These are phyloP conservation scores for Cosmopolites sordidus DNA, from an alignment of 2,888 invertebrate genomes.

Conservation along the genomic window DNA sequence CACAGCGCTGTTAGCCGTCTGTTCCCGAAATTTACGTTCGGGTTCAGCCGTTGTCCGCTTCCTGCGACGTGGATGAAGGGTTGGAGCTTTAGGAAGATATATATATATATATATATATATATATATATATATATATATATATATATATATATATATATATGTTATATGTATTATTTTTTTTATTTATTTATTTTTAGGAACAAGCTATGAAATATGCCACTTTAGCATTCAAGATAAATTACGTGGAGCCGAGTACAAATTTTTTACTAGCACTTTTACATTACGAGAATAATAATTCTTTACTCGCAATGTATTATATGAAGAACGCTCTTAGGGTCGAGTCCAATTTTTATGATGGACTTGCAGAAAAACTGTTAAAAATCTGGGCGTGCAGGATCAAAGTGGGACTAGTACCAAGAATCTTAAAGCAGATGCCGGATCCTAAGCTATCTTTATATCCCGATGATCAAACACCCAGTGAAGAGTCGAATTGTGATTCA, in stretches of 20 bases:
- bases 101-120: too few relatives aligned
- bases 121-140: too few relatives aligned
- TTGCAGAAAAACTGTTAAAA: slow-evolving; percentile 51
- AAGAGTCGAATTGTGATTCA: not conserved
- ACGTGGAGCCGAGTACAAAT: slow-evolving; percentile 69
- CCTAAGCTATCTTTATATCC: not conserved
- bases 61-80: too few relatives aligned
- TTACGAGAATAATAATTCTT: slow-evolving; percentile 59
- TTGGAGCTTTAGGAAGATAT: too few relatives aligned
- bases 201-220: slow-evolving; percentile 60
- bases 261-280: slow-evolving; percentile 64
- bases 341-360: slow-evolving; percentile 50
- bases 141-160: too few relatives aligned
- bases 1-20: too few relatives aligned
- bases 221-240: slow-evolving; percentile 58
- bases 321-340: slow-evolving; percentile 59
- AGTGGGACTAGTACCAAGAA: slow-evolving; percentile 31
- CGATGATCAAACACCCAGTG: not conserved
- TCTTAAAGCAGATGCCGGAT: not conserved
- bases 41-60: too few relatives aligned
- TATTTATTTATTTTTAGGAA: slow-evolving; percentile 49
- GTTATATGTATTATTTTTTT: too few relatives aligned
- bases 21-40: too few relatives aligned
- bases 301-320: slow-evolving; percentile 59
- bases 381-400: slow-evolving; percentile 54